phyloP scores from a whole-genome alignment of 2,888 invertebrate genomes.

The Apeira syringaria region DNA sequence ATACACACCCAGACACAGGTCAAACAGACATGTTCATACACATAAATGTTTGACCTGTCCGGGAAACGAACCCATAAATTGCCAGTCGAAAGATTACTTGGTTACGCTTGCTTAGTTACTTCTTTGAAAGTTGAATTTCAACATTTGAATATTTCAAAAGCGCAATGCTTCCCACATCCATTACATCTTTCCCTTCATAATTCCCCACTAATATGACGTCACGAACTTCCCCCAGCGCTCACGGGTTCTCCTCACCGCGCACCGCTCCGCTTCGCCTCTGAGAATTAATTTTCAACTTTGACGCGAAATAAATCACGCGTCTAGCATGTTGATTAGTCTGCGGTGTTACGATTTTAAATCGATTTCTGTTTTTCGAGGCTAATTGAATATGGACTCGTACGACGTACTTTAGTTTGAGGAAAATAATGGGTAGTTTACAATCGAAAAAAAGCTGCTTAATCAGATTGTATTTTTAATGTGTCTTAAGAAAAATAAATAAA shows the following conservation, averaged over 20 bases:
- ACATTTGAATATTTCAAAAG: not conserved
- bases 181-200: constrained; percentile 5
- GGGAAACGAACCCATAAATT: too few relatives aligned
- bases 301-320: constrained; percentile 69
- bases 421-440: too few relatives aligned
- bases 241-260: constrained; percentile 1
- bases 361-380: constrained; percentile 44
- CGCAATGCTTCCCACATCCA: not conserved
- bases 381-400: constrained; percentile 36
- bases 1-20: too few relatives aligned
- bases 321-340: constrained; percentile 66
- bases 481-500: too few relatives aligned
- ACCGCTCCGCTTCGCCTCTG: constrained; percentile 39
- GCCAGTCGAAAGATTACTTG: too few relatives aligned
- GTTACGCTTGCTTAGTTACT: too few relatives aligned
- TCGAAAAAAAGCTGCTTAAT: too few relatives aligned
- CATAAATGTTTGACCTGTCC: too few relatives aligned
- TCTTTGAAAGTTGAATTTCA: too few relatives aligned
- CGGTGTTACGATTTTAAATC: constrained; percentile 52
- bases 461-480: too few relatives aligned
- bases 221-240: constrained; percentile 10
- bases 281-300: constrained; percentile 77
- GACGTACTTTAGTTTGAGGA: too few relatives aligned
- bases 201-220: constrained; percentile 21
- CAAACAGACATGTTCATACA: too few relatives aligned